Evolutionary conservation across 2,888 invertebrate genomes (phyloP).

Genomic region (Adelphocoris suturalis): DNA sequence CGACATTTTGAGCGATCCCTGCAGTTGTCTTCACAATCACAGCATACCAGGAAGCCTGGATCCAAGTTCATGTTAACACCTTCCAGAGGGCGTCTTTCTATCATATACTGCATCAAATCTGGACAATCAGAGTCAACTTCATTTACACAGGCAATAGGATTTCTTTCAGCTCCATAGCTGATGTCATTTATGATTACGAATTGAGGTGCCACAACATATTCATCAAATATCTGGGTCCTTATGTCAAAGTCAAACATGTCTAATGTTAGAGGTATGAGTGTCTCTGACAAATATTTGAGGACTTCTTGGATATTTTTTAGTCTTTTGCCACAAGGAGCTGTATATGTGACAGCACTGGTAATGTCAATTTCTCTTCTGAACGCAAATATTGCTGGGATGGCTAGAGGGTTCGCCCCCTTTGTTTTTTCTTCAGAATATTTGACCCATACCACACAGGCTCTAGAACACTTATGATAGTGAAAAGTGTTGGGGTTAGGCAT

Average conservation of each 20-base stretch:
- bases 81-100: slow-evolving; percentile 82
- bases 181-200: slow-evolving; percentile 80
- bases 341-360: slow-evolving; percentile 77
- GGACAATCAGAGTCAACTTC: slow-evolving; percentile 91
- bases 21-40: slow-evolving; percentile 96
- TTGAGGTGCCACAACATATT: slow-evolving; percentile 85
- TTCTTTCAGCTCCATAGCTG: slow-evolving; percentile 91
- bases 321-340: slow-evolving; percentile 91
- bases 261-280: slow-evolving; percentile 88
- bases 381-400: slow-evolving; percentile 90
- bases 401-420: slow-evolving; percentile 87
- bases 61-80: slow-evolving; percentile 92
- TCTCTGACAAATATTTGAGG: slow-evolving; percentile 83
- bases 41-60: slow-evolving; percentile 91
- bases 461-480: slow-evolving; percentile 83
- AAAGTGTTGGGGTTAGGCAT: slow-evolving; percentile 6
- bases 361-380: slow-evolving; percentile 79
- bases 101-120: slow-evolving; percentile 92
- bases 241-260: slow-evolving; percentile 94
- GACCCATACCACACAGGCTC: slow-evolving; percentile 78
- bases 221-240: slow-evolving; percentile 89
- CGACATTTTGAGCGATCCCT: slow-evolving; percentile 91
- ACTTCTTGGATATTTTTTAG: slow-evolving; percentile 87
- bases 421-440: slow-evolving; percentile 81
- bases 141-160: slow-evolving; percentile 94